Conservation (phyloP, 2,888 invertebrate species). For the Drosophila anomelani region DNA sequence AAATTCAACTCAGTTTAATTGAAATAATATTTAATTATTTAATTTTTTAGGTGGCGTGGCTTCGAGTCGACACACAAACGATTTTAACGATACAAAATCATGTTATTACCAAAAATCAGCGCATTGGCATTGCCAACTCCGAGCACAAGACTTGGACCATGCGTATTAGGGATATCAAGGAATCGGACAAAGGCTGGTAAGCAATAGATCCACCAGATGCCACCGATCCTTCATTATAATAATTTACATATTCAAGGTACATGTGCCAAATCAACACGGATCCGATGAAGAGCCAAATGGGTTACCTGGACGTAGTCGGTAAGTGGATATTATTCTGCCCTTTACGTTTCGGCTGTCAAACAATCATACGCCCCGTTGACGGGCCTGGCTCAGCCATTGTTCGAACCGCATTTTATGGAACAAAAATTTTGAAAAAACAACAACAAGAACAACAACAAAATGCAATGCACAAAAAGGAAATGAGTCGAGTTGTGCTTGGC, state of each 20-base stretch:
- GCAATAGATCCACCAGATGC: neutral
- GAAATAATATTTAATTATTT: neutral
- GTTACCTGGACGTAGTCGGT: slow-evolving; percentile 95
- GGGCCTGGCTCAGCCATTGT: slow-evolving; percentile 35
- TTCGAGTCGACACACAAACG: slow-evolving; percentile 91
- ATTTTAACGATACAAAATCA: slow-evolving; percentile 94
- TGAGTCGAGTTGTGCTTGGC: slow-evolving; percentile 27
- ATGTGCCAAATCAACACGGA: slow-evolving; percentile 85
- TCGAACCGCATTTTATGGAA: slow-evolving; percentile 32
- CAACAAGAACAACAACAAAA: slow-evolving; percentile 3
- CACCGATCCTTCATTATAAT: neutral
- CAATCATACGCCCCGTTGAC: slow-evolving; percentile 56
- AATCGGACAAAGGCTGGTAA: slow-evolving; percentile 90
- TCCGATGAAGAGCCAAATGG: slow-evolving; percentile 89
- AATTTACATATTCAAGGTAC: slow-evolving; percentile 82
- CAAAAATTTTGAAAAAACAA: slow-evolving; percentile 14
- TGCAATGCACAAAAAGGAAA: slow-evolving; percentile 20
- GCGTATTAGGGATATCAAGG: slow-evolving; percentile 91
- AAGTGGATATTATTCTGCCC: slow-evolving; percentile 74
- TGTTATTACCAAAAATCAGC: slow-evolving; percentile 95
- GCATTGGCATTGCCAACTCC: slow-evolving; percentile 91
- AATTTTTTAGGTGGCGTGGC: slow-evolving; percentile 83
- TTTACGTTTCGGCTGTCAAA: slow-evolving; percentile 56
- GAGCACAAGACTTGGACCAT: slow-evolving; percentile 93
- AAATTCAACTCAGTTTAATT: neutral